phyloP scores from a whole-genome alignment of 2,797 vertebrate genomes.

The Cryptoblepharus egeriae region DNA sequence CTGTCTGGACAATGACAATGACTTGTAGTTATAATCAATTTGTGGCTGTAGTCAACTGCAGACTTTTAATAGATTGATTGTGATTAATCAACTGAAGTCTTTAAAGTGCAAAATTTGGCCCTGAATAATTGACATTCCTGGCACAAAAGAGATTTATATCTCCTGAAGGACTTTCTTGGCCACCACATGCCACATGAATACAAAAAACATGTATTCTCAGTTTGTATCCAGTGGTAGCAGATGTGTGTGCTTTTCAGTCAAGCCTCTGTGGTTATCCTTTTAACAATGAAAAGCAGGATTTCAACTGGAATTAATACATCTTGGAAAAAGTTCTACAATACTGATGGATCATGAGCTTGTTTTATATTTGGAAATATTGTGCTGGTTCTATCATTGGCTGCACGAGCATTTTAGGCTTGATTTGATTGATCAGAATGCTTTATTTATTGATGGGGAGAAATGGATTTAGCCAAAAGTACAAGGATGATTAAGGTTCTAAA shows the following conservation, averaged over 20 bases:
- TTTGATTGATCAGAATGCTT: not conserved
- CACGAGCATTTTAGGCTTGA: not conserved
- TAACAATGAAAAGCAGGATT: not conserved
- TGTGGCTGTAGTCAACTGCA: not conserved
- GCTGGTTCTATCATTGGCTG: not conserved
- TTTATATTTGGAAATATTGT: not conserved
- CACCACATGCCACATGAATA: not conserved
- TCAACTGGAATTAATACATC: not conserved
- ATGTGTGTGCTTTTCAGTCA: not conserved
- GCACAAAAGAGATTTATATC: not conserved
- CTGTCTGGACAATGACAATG: no score
- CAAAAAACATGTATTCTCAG: not conserved
- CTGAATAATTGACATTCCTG: not conserved
- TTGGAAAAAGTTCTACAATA: not conserved
- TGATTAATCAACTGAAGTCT: not conserved
- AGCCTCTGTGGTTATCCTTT: not conserved
- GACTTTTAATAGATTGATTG: not conserved
- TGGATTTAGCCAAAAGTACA: not conserved
- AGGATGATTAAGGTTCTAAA: not conserved
- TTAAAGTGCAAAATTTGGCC: not conserved
- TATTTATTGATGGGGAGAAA: not conserved
- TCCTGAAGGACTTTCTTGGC: not conserved
- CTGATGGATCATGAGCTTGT: not conserved
- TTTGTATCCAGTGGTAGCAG: not conserved
- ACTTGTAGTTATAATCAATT: not conserved